Evolutionary conservation across 2,888 invertebrate genomes (phyloP).

Genomic region (Oscheius sp.): DNA sequence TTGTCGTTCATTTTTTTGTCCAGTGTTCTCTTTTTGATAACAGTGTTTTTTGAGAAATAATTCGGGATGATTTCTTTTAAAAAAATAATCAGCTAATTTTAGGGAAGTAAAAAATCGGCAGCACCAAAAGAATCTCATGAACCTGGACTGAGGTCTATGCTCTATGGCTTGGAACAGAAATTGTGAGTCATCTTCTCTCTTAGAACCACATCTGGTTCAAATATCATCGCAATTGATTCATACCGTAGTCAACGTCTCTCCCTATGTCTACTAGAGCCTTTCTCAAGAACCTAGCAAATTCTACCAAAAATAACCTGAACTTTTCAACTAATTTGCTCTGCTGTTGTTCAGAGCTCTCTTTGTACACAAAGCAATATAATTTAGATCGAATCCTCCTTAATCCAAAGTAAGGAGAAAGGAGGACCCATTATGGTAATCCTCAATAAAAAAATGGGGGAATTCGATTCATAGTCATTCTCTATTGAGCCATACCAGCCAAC

Average conservation of each 20-base stretch:
- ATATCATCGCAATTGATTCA: too few relatives aligned
- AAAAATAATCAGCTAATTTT: not conserved
- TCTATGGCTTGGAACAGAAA: conserved; percentile 60
- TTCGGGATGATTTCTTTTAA: not conserved
- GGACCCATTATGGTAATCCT: too few relatives aligned
- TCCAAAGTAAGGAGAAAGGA: too few relatives aligned
- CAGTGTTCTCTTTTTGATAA: not conserved
- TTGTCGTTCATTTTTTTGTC: not conserved
- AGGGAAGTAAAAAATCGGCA: conserved; percentile 37
- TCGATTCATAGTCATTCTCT: too few relatives aligned
- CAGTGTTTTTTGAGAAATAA: not conserved
- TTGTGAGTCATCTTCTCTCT: conserved; percentile 40
- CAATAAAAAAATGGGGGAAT: too few relatives aligned
- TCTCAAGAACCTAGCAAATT: too few relatives aligned
- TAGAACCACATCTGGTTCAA: too few relatives aligned
- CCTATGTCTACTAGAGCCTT: too few relatives aligned
- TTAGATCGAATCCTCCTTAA: not conserved
- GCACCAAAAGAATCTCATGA: conserved; percentile 32
- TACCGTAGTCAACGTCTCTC: too few relatives aligned
- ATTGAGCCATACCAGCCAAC: too few relatives aligned
- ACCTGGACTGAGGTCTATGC: conserved; percentile 62
- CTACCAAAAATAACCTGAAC: not conserved
- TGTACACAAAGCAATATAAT: not conserved
- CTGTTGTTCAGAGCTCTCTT: too few relatives aligned
- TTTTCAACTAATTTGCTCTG: too few relatives aligned